phyloP scores from a whole-genome alignment of 2,888 invertebrate genomes.

The Ochropleura plecta region DNA sequence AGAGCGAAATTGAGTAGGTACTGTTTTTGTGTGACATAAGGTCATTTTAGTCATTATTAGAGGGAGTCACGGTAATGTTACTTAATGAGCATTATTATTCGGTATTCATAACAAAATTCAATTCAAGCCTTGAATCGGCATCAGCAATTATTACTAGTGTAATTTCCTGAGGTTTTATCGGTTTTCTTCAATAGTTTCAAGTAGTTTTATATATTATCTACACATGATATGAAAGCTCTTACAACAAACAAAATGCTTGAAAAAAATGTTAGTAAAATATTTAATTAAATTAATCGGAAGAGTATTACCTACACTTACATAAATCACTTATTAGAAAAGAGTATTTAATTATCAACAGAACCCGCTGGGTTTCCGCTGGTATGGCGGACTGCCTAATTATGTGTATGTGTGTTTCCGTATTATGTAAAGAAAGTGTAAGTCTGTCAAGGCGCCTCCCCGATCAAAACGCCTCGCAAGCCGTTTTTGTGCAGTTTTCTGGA shows the following conservation, averaged over 20 bases:
- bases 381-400: slow-evolving; percentile 15
- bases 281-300: slow-evolving; percentile 27
- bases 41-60: slow-evolving; percentile 13
- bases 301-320: slow-evolving; percentile 10
- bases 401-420: background rate
- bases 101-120: background rate
- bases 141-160: background rate
- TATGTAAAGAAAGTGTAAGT: slow-evolving; percentile 32
- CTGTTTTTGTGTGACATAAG: background rate
- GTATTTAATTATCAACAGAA: slow-evolving; percentile 33
- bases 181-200: background rate
- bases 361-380: slow-evolving; percentile 32
- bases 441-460: background rate
- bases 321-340: slow-evolving; percentile 17
- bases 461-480: no score
- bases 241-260: background rate
- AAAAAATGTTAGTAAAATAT: background rate
- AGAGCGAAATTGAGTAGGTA: background rate
- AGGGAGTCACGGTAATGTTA: slow-evolving; percentile 16
- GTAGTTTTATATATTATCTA: no score
- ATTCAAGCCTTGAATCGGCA: background rate
- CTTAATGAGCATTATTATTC: slow-evolving; percentile 5
- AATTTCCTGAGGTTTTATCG: background rate
- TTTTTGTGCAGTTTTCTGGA: no score
- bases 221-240: background rate